These are phyloP conservation scores for Dipodomys merriami DNA, from an alignment of 2,113 vertebrate species.

Conservation along the genomic window DNA sequence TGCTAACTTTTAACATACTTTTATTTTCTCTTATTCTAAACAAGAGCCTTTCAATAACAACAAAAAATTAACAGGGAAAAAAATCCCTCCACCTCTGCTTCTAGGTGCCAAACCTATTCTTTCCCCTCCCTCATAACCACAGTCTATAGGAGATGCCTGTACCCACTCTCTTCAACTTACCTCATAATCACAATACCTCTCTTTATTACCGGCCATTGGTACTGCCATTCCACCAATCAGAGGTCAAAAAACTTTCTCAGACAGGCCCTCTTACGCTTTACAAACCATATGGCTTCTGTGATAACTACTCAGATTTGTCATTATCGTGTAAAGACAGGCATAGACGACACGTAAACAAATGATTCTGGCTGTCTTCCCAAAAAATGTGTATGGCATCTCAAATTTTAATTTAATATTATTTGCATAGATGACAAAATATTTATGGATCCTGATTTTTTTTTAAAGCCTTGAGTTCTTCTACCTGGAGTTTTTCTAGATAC, in stretches of 20 bases:
- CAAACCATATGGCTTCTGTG: neutral
- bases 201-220: neutral
- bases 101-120: neutral
- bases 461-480: neutral
- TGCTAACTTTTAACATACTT: slow-evolving; percentile 3
- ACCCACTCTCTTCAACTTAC: neutral
- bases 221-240: neutral
- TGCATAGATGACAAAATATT: neutral
- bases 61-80: neutral
- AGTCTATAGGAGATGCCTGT: neutral
- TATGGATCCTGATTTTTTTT: neutral
- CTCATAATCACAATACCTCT: neutral
- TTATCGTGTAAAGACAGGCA: neutral
- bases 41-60: neutral
- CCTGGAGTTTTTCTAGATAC: neutral
- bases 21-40: neutral
- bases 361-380: neutral
- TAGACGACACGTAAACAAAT: neutral
- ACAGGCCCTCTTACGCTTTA: neutral
- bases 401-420: slow-evolving; percentile 9
- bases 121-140: neutral
- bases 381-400: neutral
- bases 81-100: neutral
- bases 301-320: neutral
- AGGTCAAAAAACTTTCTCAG: neutral